Conservation (phyloP, 2,113 vertebrate species). For the Struthio camelus region DNA sequence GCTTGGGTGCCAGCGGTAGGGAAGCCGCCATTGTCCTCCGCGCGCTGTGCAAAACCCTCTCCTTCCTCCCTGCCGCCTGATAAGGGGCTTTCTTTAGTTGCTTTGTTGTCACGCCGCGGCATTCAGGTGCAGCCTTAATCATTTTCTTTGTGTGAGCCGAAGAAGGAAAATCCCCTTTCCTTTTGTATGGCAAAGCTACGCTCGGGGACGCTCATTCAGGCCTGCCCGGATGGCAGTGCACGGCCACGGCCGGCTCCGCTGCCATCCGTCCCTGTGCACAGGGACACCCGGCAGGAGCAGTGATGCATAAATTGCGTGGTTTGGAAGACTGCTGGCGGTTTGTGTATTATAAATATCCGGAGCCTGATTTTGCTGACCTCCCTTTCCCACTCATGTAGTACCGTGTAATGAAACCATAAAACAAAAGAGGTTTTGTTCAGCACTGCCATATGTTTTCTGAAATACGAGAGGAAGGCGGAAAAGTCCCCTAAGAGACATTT, state of each 20-base stretch:
- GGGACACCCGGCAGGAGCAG: no score
- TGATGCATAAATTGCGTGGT: no score
- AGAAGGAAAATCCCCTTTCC: neutral
- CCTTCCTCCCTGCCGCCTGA: neutral
- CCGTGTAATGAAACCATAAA: no score
- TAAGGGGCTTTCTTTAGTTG: neutral
- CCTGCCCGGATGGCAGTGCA: neutral
- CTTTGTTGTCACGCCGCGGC: neutral
- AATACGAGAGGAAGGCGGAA: neutral
- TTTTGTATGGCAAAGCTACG: neutral
- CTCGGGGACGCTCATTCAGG: neutral
- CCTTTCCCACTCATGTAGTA: no score
- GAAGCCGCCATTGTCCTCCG: neutral
- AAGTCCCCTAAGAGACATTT: neutral
- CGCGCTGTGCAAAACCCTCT: neutral
- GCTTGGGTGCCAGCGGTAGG: neutral
- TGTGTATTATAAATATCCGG: no score
- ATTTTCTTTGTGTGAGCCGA: neutral
- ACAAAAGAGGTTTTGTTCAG: no score
- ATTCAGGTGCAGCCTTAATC: accelerated
- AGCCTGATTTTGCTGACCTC: no score
- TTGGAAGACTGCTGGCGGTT: no score
- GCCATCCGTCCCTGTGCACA: no score
- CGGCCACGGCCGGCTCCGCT: accelerated
- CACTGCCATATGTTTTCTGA: no score